Conservation (phyloP, 1,140 invertebrate genomes). For the Papilio aristodemus region DNA sequence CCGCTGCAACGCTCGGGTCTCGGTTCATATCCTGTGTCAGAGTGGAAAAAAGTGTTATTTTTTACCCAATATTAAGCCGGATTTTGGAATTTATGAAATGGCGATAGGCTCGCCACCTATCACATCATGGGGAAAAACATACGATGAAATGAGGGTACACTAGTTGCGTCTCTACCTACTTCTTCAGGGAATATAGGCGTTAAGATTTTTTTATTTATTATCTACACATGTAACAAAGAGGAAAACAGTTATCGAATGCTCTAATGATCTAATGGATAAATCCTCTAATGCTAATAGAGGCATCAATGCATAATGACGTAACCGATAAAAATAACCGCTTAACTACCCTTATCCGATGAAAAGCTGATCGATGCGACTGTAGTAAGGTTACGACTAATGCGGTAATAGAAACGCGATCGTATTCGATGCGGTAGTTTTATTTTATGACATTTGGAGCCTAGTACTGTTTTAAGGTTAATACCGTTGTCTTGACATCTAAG, state of each 20-base stretch:
- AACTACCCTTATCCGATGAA: not conserved
- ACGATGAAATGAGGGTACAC: too few relatives aligned
- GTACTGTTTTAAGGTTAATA: not conserved
- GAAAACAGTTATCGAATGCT: not conserved
- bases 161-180: too few relatives aligned
- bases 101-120: too few relatives aligned
- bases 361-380: not conserved
- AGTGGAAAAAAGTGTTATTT: too few relatives aligned
- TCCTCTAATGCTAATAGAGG: not conserved
- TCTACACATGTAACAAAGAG: not conserved
- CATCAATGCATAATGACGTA: not conserved
- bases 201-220: too few relatives aligned
- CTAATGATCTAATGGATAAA: not conserved
- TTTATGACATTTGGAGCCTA: not conserved
- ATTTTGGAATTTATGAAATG: too few relatives aligned
- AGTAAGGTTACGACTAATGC: not conserved
- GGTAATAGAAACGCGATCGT: not conserved
- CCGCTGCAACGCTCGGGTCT: too few relatives aligned
- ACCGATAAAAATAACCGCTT: conserved; percentile 5
- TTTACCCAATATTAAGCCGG: too few relatives aligned
- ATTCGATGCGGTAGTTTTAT: not conserved
- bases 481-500: not conserved
- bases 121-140: too few relatives aligned
- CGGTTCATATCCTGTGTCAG: too few relatives aligned
- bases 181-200: too few relatives aligned